phyloP scores from a whole-genome alignment of 2,797 vertebrate species.

The Varecia variegata region DNA sequence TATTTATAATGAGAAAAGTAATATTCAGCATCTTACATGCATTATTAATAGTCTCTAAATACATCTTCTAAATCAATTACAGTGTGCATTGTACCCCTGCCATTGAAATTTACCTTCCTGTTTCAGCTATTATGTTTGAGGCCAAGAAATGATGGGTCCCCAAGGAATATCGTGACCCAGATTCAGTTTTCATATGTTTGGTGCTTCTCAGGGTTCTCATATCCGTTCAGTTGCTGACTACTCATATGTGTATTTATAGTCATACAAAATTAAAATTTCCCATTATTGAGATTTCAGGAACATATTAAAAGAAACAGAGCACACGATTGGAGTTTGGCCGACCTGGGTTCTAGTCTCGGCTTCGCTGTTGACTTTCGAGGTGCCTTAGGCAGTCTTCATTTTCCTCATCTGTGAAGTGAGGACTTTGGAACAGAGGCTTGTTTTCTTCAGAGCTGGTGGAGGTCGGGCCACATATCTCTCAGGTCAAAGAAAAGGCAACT shows the following conservation, averaged over 20 bases:
- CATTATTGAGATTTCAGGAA: not conserved
- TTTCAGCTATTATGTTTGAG: conserved; percentile 35
- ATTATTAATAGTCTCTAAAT: conserved; percentile 75
- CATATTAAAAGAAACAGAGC: not conserved
- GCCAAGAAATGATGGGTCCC: conserved; percentile 43
- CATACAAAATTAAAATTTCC: conserved; percentile 30
- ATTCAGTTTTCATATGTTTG: conserved; percentile 55
- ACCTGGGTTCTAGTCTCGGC: not conserved
- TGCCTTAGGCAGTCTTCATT: not conserved
- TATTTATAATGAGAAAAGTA: conserved; percentile 73
- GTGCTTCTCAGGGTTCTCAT: conserved; percentile 22
- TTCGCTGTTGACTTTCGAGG: not conserved
- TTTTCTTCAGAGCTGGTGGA: not conserved
- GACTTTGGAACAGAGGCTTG: not conserved
- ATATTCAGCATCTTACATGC: conserved; percentile 70
- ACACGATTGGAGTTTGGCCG: not conserved
- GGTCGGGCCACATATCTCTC: not conserved
- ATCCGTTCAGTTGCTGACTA: not conserved
- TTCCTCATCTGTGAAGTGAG: not conserved
- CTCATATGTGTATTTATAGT: not conserved
- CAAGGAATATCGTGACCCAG: conserved; percentile 53
- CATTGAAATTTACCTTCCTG: conserved; percentile 57
- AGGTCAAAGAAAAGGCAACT: not conserved
- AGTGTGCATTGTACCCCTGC: not conserved
- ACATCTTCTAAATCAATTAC: conserved; percentile 73